phyloP scores from a whole-genome alignment of 2,113 vertebrate genomes.

The Grammomys dolichurus region DNA sequence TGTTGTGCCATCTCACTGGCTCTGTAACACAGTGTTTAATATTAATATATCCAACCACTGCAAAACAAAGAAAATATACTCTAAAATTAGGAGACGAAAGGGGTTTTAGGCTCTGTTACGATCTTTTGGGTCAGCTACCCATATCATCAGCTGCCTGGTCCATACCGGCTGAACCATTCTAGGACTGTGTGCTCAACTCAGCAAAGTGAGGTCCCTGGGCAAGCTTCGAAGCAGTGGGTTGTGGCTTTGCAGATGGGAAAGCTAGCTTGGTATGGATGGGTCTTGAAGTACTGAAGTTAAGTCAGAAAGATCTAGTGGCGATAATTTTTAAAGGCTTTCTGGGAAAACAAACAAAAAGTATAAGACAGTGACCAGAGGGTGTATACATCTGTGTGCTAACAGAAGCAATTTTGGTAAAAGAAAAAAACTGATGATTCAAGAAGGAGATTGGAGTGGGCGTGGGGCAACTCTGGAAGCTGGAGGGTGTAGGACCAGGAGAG shows the following conservation, averaged over 20 bases:
- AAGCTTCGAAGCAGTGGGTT: not conserved
- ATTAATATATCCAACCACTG: not conserved
- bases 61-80: not conserved
- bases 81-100: too few relatives aligned
- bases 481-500: not conserved
- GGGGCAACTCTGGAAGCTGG: not conserved
- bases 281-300: not conserved
- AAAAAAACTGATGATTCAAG: not conserved
- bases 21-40: not conserved
- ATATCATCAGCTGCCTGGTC: not conserved
- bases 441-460: not conserved
- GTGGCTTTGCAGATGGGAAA: not conserved
- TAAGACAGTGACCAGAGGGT: not conserved
- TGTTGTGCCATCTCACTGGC: not conserved
- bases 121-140: not conserved
- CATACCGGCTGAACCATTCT: not conserved
- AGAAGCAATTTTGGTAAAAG: not conserved
- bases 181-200: not conserved
- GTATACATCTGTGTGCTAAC: too few relatives aligned
- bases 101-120: not conserved
- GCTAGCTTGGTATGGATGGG: fast-evolving
- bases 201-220: not conserved
- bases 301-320: not conserved
- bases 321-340: not conserved
- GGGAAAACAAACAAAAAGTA: not conserved